phyloP scores from a whole-genome alignment of 2,888 invertebrate genomes.

The Drosophila dives region DNA sequence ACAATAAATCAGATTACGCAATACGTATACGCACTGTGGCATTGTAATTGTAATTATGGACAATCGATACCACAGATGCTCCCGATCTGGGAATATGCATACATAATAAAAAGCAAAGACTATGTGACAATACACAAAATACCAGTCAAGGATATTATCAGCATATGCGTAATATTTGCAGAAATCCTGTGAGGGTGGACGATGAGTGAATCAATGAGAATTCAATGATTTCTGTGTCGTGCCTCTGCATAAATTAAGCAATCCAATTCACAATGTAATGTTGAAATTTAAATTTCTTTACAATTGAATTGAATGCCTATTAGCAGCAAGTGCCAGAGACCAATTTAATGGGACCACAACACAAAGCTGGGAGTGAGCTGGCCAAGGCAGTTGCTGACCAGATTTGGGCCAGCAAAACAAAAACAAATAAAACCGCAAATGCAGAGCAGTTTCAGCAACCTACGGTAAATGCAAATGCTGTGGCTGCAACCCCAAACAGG shows the following conservation, averaged over 20 bases:
- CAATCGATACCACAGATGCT: conserved; percentile 3
- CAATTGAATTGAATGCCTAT: conserved; percentile 67
- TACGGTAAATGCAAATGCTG: conserved; percentile 60
- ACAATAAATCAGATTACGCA: not conserved
- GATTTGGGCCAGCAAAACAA: conserved; percentile 41
- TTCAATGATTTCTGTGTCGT: conserved; percentile 54
- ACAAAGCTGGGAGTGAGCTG: conserved; percentile 46
- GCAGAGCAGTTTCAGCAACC: conserved; percentile 23
- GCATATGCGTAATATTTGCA: conserved; percentile 18
- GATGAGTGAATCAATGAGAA: not conserved
- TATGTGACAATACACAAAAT: conserved; percentile 2
- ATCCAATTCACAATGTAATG: conserved; percentile 39
- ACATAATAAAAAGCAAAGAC: conserved; percentile 3
- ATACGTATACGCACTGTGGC: conserved; percentile 7
- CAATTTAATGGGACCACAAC: conserved; percentile 58
- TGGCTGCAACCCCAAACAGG: conserved; percentile 45
- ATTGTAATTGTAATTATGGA: not conserved
- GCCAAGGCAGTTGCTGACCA: conserved; percentile 32
- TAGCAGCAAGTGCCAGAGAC: conserved; percentile 64
- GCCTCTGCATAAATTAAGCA: conserved; percentile 68
- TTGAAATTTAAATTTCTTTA: conserved; percentile 31
- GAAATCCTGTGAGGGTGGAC: not conserved
- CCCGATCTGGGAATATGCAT: not conserved
- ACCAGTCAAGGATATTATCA: conserved; percentile 11
- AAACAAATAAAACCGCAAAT: conserved; percentile 62